Percentiles rank a stretch among this genome's conserved stretches.
Evolutionary conservation across 2,113 vertebrate genomes (phyloP).

Genomic region (Corvus moneduloides): DNA sequence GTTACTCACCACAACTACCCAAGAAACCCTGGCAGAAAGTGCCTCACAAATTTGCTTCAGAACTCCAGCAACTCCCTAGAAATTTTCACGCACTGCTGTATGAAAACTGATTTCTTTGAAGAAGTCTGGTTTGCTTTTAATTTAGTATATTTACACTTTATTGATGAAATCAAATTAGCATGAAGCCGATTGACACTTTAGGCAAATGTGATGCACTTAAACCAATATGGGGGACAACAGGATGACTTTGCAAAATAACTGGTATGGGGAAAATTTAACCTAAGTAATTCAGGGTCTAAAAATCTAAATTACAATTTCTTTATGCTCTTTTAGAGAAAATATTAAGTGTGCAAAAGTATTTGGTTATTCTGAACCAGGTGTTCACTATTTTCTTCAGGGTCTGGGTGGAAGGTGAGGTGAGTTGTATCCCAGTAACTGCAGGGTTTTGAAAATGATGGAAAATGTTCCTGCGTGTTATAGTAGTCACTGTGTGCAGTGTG

Average conservation of each 20-base stretch:
- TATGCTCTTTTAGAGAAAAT: background rate
- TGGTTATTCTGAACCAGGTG: background rate
- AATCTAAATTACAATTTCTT: background rate
- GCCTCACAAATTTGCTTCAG: background rate
- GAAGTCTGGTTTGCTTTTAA: background rate
- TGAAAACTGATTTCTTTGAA: background rate
- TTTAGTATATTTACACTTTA: background rate
- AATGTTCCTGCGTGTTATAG: background rate
- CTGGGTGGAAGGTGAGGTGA: background rate
- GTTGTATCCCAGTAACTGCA: background rate
- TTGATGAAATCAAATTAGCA: background rate
- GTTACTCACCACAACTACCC: background rate
- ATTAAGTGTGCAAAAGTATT: background rate
- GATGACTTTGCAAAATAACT: background rate
- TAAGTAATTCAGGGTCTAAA: background rate
- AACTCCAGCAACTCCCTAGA: background rate
- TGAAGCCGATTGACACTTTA: background rate
- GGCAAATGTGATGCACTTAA: background rate
- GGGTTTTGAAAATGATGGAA: background rate
- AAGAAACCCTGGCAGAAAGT: background rate
- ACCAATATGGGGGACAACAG: rapidly evolving
- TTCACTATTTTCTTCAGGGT: background rate
- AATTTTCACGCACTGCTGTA: background rate
- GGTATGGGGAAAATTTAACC: background rate
- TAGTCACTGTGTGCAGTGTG: background rate